phyloP scores from a whole-genome alignment of 2,113 vertebrate species.

The Cynoglossus semilaevis region DNA sequence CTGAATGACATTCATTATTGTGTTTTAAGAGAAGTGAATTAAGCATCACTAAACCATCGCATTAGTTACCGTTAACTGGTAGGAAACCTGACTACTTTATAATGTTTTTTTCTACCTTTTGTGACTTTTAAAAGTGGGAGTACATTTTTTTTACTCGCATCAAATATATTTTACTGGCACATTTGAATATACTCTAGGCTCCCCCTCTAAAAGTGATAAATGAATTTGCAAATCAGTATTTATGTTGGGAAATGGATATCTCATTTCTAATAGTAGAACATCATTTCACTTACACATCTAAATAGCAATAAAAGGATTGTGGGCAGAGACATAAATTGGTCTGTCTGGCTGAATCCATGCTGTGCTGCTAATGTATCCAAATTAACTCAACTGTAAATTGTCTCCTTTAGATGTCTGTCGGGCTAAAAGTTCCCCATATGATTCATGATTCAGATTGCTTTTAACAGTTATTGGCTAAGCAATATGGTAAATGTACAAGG shows the following conservation, averaged over 20 bases:
- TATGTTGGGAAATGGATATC: constrained; percentile 79
- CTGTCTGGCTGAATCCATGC: constrained; percentile 94
- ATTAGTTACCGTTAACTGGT: constrained; percentile 46
- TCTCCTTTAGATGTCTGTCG: constrained; percentile 96
- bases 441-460: constrained; percentile 99
- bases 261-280: constrained; percentile 81
- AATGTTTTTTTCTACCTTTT: constrained; percentile 52
- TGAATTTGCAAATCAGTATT: constrained; percentile 74
- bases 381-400: constrained; percentile 99
- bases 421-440: constrained; percentile 98
- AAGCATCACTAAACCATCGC: neutral
- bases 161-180: neutral
- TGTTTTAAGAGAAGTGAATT: constrained; percentile 18
- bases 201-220: constrained; percentile 65
- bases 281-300: constrained; percentile 88
- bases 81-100: no score
- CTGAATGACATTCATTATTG: constrained; percentile 29
- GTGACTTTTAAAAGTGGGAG: no score
- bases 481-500: constrained; percentile 99
- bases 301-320: constrained; percentile 85
- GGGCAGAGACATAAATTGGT: constrained; percentile 94
- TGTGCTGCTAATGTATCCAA: constrained; percentile 95
- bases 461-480: constrained; percentile 99
- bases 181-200: constrained; percentile 31
- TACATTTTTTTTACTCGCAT: constrained; percentile 1